Evolutionary conservation across 2,797 vertebrate genomes (phyloP).

Genomic region (Mormyrops attenuatus): DNA sequence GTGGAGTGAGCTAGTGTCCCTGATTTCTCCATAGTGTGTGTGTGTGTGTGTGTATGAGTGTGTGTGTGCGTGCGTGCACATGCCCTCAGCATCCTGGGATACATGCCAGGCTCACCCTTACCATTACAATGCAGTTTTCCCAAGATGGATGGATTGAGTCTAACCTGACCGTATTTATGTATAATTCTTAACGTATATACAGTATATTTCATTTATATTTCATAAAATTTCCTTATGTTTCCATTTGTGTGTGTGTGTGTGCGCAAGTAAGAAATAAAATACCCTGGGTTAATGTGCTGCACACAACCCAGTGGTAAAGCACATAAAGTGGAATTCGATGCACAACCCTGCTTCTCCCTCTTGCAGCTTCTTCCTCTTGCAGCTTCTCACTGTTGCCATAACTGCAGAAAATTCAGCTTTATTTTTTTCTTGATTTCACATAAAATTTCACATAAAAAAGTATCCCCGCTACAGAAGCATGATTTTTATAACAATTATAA

Average conservation of each 20-base stretch:
- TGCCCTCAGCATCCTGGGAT: neutral
- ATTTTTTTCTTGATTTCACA: neutral
- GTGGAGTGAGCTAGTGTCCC: no score
- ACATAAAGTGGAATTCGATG: neutral
- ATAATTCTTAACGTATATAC: neutral
- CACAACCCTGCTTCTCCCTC: neutral
- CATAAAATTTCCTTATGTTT: neutral
- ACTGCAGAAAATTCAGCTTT: neutral
- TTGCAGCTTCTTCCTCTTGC: neutral
- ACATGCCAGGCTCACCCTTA: neutral
- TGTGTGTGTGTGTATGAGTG: no score
- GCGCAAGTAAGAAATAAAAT: neutral
- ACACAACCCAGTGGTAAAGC: neutral
- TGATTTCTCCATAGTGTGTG: no score
- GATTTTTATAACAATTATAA: neutral
- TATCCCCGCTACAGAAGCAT: neutral
- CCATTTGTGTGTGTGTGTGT: neutral
- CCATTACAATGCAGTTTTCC: neutral
- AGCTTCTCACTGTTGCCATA: neutral
- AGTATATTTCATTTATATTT: neutral
- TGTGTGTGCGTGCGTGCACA: no score
- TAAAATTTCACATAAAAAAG: neutral
- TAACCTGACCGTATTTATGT: neutral
- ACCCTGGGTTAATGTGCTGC: neutral
- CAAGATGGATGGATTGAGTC: neutral